Percentiles rank a stretch among this genome's conserved stretches.
Conservation (phyloP, 2,113 vertebrate genomes). For the Chionomys nivalis region DNA sequence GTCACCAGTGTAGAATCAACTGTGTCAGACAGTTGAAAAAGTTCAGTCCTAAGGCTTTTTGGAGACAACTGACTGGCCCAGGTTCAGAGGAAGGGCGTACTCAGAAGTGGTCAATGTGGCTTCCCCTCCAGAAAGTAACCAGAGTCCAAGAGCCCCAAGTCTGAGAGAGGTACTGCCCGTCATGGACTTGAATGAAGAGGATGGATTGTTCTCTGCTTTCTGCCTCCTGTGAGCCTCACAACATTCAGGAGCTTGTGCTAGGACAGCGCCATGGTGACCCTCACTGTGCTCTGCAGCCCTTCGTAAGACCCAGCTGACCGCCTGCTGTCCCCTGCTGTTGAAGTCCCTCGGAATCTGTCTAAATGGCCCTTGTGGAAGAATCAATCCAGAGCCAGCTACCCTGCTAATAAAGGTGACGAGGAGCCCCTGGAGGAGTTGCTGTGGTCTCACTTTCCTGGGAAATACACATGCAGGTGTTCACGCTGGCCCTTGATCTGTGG, state of each 20-base stretch:
- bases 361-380: neutral
- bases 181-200: rapidly evolving
- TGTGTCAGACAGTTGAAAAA: rapidly evolving
- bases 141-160: neutral
- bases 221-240: rapidly evolving
- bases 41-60: neutral
- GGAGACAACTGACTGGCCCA: neutral
- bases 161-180: neutral
- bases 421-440: neutral
- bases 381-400: neutral
- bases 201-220: neutral
- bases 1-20: no score
- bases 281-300: neutral
- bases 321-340: neutral
- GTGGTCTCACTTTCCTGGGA: rapidly evolving
- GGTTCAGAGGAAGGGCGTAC: no score
- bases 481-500: neutral
- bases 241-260: neutral
- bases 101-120: neutral
- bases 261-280: neutral
- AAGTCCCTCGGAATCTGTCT: neutral
- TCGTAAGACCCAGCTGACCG: neutral
- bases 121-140: neutral
- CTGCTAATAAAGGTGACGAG: conserved; percentile 56
- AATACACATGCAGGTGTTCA: neutral